These are phyloP conservation scores for Zeus faber DNA, from an alignment of 2,113 vertebrate species.

Conservation along the genomic window DNA sequence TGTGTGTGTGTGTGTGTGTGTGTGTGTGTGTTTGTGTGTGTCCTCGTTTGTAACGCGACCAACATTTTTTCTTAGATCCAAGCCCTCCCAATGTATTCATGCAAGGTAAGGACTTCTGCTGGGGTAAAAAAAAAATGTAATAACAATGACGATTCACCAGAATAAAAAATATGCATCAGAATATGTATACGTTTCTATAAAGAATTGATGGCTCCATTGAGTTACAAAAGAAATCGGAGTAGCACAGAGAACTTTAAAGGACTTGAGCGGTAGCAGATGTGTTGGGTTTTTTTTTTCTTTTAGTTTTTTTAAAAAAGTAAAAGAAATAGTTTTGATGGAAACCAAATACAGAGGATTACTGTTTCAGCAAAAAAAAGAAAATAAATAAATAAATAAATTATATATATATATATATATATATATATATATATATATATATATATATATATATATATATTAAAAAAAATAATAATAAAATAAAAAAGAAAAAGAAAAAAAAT, in stretches of 20 bases:
- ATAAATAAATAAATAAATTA: slow-evolving; percentile 20
- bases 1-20: slow-evolving; percentile 23
- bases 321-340: slow-evolving; percentile 40
- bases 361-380: slow-evolving; percentile 61
- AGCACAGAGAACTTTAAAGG: slow-evolving; percentile 21
- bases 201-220: not conserved
- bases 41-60: not conserved
- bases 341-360: slow-evolving; percentile 51
- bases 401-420: not conserved
- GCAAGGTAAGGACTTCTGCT: not conserved
- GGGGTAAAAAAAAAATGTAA: not conserved
- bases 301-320: no score
- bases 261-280: slow-evolving; percentile 39
- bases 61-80: not conserved
- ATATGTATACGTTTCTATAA: no score
- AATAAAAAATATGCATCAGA: no score
- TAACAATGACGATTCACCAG: not conserved
- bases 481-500: not conserved
- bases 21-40: slow-evolving; percentile 2
- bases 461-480: not conserved
- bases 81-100: not conserved
- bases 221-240: slow-evolving; percentile 24
- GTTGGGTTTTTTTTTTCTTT: slow-evolving; percentile 14
- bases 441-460: no score
- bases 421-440: not conserved